Evolutionary conservation across 2,113 vertebrate genomes (phyloP), one percentile per base, ranked within the genome.

Genomic region (Zapus hudsonius): DNA sequence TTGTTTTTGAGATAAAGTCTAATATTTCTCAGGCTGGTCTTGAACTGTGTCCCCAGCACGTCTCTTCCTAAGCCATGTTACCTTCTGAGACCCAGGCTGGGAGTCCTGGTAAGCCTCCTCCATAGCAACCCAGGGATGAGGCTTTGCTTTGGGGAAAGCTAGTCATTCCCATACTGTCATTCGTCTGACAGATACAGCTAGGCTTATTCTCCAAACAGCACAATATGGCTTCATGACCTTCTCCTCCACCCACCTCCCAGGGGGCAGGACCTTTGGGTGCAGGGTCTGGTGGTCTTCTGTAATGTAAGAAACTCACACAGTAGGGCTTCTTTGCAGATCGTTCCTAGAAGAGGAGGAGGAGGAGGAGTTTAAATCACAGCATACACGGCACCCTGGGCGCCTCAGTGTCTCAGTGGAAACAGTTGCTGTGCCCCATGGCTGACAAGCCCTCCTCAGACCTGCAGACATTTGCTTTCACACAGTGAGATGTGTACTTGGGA

Each of bases 391-490:
- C 42, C 31, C 63, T 6, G 16, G 40, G 27, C 33, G 0, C 38
- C 3, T 57, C 15, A 31, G n/a, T 3, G 61, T 8, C n/a, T 20
- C 33, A 79, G 1, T 17, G 61, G 17, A 61, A 44, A 52, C 61
- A 78, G 36, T 74, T 36, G 47, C 84, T 29, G 20, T 5, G 44
- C 33, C 75, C 73, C 3, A 7, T 17, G 85, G 61, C 13, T 19
- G 57, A 61, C 57, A 44, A 72, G 66, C 33, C 5, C 86, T 25
- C 23, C 63, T 63, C 73, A 72, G 78, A 61, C 0, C 0, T 36
- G n/a, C 74, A 80, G 76, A 47, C 42, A 3, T 83, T 79, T 87
- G 70, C 13, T n/a, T 95, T 93, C 76, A 90, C 33, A 89, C 84
- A 92, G 44, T 57, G 95, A 87, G 33, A 85, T 66, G 78, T 55